phyloP scores from a whole-genome alignment of 1,140 invertebrate genomes.

The Hycleus phaleratus region DNA sequence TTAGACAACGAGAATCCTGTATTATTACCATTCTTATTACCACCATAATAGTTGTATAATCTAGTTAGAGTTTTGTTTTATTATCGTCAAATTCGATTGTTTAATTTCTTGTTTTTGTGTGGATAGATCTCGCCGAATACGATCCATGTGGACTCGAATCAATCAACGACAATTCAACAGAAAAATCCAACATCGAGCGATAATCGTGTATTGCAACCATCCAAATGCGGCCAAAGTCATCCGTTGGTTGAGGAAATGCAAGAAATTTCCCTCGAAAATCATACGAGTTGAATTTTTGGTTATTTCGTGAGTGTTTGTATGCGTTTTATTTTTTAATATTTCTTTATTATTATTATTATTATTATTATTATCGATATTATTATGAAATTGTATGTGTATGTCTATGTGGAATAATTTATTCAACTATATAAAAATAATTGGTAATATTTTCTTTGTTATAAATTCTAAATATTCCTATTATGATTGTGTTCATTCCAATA shows the following conservation, averaged over 20 bases:
- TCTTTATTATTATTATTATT: neutral
- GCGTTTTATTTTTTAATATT: neutral
- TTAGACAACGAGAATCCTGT: too few species aligned
- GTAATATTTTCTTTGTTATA: neutral
- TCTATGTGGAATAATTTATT: neutral
- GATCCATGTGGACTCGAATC: constrained; percentile 30
- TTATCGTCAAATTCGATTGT: neutral
- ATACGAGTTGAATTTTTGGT: constrained; percentile 7
- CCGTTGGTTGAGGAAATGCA: constrained; percentile 23
- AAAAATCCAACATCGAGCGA: too few species aligned
- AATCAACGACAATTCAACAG: too few species aligned
- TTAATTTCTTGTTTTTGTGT: neutral
- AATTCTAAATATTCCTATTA: neutral
- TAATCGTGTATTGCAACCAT: constrained; percentile 13
- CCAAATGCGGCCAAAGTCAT: constrained; percentile 25
- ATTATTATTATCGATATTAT: neutral
- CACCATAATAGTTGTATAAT: too few species aligned
- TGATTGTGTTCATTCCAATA: too few species aligned
- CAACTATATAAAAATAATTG: neutral
- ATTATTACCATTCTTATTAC: too few species aligned
- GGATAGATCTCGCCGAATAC: constrained; percentile 36
- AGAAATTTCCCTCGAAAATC: constrained; percentile 17
- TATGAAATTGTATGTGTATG: constrained; percentile 1
- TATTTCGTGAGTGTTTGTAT: neutral
- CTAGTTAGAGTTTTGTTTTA: neutral